A percentile compares a stretch with the other conserved stretches of the same genome.
These are phyloP conservation scores for Gymnogyps californianus DNA, from an alignment of 2,113 vertebrate genomes.

Conservation along the genomic window DNA sequence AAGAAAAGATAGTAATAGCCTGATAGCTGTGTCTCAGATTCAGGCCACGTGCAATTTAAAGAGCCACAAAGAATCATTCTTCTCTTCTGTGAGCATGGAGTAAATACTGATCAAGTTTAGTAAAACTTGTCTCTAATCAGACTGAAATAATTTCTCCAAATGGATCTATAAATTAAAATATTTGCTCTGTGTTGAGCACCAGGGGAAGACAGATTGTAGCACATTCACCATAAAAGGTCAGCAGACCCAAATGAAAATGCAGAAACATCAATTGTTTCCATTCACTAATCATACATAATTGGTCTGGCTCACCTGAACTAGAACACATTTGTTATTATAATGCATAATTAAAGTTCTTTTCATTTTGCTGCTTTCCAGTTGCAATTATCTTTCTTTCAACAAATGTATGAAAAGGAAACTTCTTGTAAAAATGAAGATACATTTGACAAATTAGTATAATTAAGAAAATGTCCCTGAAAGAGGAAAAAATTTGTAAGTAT, in stretches of 20 bases:
- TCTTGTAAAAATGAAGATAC: constrained; percentile 30
- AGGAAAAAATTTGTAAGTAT: neutral
- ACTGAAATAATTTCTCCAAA: constrained; percentile 9
- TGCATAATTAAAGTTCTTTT: constrained; percentile 55
- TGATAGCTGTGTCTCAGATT: neutral
- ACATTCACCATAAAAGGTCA: constrained; percentile 15
- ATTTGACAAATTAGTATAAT: constrained; percentile 55
- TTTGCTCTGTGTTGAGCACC: neutral
- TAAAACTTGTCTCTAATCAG: neutral
- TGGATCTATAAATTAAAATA: constrained; percentile 31
- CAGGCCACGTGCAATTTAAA: neutral
- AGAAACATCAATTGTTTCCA: constrained; percentile 53
- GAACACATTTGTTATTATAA: constrained; percentile 55
- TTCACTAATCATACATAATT: constrained; percentile 59
- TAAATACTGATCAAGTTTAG: neutral
- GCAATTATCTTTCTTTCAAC: constrained; percentile 52
- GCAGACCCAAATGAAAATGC: constrained; percentile 28
- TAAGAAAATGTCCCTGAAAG: constrained; percentile 24
- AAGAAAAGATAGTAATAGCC: neutral
- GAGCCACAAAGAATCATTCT: neutral
- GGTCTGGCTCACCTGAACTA: constrained; percentile 50
- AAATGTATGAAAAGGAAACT: constrained; percentile 18
- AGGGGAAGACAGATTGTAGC: constrained; percentile 1
- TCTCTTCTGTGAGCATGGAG: neutral
- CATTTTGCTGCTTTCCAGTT: constrained; percentile 52